Percentiles rank a stretch among this genome's conserved stretches.
Evolutionary conservation across 1,140 invertebrate species (phyloP).

Genomic region (Stegodyphus mimosarum): DNA sequence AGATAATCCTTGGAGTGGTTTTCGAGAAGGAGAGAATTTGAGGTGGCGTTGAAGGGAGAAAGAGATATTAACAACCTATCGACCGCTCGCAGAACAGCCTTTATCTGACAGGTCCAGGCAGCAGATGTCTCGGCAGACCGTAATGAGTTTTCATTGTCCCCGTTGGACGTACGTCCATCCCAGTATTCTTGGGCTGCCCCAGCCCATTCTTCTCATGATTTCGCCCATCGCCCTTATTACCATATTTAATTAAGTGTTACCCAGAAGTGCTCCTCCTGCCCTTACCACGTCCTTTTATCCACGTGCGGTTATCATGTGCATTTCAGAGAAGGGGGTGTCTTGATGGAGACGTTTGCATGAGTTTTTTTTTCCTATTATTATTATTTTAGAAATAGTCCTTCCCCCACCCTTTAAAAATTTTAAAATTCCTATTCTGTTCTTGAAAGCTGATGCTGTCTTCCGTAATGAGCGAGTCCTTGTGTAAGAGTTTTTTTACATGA

Average conservation of each 20-base stretch:
- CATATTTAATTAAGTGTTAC: slow-evolving; percentile 42
- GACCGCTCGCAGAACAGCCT: neutral
- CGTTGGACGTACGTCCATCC: neutral
- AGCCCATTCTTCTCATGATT: neutral
- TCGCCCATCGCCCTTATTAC: slow-evolving; percentile 8
- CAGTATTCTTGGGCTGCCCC: too few species aligned
- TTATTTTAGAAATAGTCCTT: too few species aligned
- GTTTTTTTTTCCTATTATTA: too few species aligned
- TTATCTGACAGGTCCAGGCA: slow-evolving; percentile 26
- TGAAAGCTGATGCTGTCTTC: neutral
- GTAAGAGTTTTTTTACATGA: neutral
- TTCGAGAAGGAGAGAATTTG: too few species aligned
- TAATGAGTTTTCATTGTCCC: slow-evolving; percentile 51
- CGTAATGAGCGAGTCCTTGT: neutral
- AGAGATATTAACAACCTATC: too few species aligned
- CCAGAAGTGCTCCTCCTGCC: neutral
- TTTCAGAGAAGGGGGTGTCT: neutral
- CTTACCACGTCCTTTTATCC: neutral
- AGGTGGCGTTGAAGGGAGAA: too few species aligned
- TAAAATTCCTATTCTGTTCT: neutral
- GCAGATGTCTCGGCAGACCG: slow-evolving; percentile 26
- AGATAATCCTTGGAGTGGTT: too few species aligned
- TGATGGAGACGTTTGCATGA: too few species aligned
- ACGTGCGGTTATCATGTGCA: neutral
- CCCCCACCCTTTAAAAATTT: neutral